Base-by-base conservation (phyloP, 2,888 invertebrate species). In the Acleris laterana region DNA sequence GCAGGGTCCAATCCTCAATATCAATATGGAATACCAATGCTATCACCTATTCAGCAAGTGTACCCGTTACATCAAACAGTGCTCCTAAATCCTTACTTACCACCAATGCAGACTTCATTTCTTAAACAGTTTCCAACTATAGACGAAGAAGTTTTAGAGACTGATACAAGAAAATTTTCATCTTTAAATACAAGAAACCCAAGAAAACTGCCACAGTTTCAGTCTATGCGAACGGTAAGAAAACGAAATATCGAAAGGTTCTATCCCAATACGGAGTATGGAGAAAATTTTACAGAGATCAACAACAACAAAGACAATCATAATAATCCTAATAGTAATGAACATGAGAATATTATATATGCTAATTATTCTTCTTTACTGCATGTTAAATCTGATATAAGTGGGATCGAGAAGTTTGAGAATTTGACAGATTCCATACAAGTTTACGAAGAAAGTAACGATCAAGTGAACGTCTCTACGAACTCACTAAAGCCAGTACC, bases 361-460 rank as follows among this genome's bases (percentile, higher is more conserved):
- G 93, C 88, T 13, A 93, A 93, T 67, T 93, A 85, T 76, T 88
- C 91, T 1, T 84, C 87, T n/a, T 71, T 87, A 48, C 78, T 84
- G 4, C 84, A 79, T 81, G 77, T 83, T 1, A 87, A 86, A 68
- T 83, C 88, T 5, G 80, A 88, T 71, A 87, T 90, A 62, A 92
- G 90, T 74, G 92, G 89, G 9, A 81, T 89, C 2, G 90, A 90
- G 68, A 79, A 91, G 68, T 95, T 95, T 81, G 94, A 95, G 81
- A 95, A 95, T 78, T 83, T 95, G 63, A 95, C 94, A 51, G 95
- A 95, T 79, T 95, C 95, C 17, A 95, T 95, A 70, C 95, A 95
- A 85, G 93, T 95, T 32, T 94, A 94, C 69, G 95, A 95, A 81
- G 93, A 94, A 70, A 89, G 82, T 57, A 77, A 81, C 25, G 79